A percentile compares a stretch with the other conserved stretches of the same genome.
Conservation (phyloP, 2,113 vertebrate species). For the Indicator indicator region DNA sequence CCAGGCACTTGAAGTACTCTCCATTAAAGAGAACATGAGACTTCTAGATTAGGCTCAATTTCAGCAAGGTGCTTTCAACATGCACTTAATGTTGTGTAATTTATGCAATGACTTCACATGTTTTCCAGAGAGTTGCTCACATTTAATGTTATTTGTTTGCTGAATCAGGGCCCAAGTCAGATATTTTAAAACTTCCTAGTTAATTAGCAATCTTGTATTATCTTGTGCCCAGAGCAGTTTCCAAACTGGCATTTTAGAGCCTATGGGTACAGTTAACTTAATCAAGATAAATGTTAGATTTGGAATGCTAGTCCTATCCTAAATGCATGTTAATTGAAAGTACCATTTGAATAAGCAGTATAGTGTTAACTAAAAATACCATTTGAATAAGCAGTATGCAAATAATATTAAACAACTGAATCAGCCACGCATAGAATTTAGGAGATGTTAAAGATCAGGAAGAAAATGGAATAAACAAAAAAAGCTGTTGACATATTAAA, state of each 20-base stretch:
- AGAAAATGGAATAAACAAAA: background rate
- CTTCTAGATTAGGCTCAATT: conserved; percentile 6
- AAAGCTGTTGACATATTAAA: background rate
- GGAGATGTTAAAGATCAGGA: background rate
- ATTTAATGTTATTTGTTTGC: conserved; percentile 48
- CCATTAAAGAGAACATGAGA: conserved; percentile 19
- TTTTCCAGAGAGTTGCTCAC: conserved; percentile 24
- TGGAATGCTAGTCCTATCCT: conserved; percentile 40
- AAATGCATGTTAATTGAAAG: conserved; percentile 53
- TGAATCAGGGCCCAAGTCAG: conserved; percentile 30
- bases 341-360: conserved; percentile 36
- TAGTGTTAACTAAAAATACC: conserved; percentile 37
- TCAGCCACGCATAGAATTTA: background rate
- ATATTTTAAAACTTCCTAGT: conserved; percentile 41
- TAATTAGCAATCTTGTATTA: conserved; percentile 45
- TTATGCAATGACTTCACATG: conserved; percentile 31
- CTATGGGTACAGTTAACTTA: conserved; percentile 54
- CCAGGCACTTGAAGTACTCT: conserved; percentile 24
- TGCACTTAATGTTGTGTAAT: conserved; percentile 46
- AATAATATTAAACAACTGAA: conserved; percentile 28
- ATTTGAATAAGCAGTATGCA: conserved; percentile 46
- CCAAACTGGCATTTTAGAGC: conserved; percentile 42
- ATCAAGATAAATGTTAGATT: conserved; percentile 58
- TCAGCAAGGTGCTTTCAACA: conserved; percentile 37
- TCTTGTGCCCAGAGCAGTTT: conserved; percentile 41